Base-by-base conservation (phyloP, 2,797 vertebrate species). In the Acridotheres tristis region DNA sequence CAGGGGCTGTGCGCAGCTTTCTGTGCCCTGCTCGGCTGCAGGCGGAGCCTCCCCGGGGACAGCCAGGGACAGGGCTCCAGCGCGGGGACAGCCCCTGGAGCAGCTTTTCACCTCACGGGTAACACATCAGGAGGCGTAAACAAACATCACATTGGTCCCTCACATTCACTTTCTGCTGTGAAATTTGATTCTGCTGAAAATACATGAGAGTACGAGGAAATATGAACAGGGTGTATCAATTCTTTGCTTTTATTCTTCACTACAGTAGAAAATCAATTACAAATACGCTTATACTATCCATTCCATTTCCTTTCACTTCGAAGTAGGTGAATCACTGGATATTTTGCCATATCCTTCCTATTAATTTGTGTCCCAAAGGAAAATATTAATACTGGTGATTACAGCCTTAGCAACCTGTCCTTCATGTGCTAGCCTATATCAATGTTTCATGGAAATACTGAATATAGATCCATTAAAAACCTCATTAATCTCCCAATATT, bases 41-140 rank as follows among this genome's bases (percentile, higher is more conserved):
- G 43, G 63, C 43, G 63, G 3, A 11, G 43, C 29, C 26, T 13
- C 8, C 43, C 47, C 34, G 26, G 68, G 50, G 30, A 26, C 29
- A 20, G 50, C 36, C 36, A 36, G 36, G 36, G 36, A 36, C 36
- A 36, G 36, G 11, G 50, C 36, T 25, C 9, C 36, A 6, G 21
- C 22, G 3, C 50, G 10, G 68, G 17, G 3, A 43, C 68, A 11
- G 51, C 22, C 62, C 40, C 51, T 2, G 22, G 16, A 2, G n/a
- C 1, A 3, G 4, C 7, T 20, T 10, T 10, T 6, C 53, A 17
- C 17, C 22, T 11, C 53, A 0, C 21, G 5, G 4, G 19, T 3
- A 18, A 57, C 63, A 12, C 3, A 0, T 3, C 14, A 1, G 7
- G 16, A 11, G 34, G 18, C 19, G 4, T 2, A 16, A 42, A 29